These are phyloP conservation scores for Caenorhabditis sp. DNA, from an alignment of 2,888 invertebrate genomes.

Conservation along the genomic window DNA sequence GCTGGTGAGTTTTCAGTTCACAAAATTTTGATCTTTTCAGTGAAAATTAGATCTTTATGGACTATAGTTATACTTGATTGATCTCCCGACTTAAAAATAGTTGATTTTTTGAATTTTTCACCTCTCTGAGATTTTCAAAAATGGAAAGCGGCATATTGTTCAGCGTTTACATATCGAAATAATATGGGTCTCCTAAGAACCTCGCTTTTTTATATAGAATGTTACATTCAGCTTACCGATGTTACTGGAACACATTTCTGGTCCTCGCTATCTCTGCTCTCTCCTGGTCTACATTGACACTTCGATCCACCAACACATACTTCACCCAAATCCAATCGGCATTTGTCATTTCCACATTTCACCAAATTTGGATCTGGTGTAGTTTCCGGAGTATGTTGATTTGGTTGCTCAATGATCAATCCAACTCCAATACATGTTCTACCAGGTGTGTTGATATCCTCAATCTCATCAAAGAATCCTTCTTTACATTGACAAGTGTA, in stretches of 20 bases:
- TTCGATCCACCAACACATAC: conserved; percentile 62
- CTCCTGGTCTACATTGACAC: conserved; percentile 62
- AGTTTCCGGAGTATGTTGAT: conserved; percentile 39
- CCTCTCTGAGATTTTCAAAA: too few species aligned
- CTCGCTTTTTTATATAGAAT: too few species aligned
- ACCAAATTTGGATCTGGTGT: conserved; percentile 50
- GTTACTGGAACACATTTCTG: conserved; percentile 57
- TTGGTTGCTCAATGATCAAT: conserved; percentile 45
- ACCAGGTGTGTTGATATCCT: conserved; percentile 57
- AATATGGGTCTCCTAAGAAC: too few species aligned
- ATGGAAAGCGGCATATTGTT: not conserved
- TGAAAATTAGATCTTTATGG: too few species aligned
- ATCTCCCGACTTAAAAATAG: too few species aligned
- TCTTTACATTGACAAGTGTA: conserved; percentile 64
- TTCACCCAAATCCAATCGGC: conserved; percentile 51
- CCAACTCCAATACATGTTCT: conserved; percentile 60
- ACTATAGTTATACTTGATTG: too few species aligned
- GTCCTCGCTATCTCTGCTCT: conserved; percentile 43
- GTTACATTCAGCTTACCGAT: too few species aligned
- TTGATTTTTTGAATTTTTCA: too few species aligned
- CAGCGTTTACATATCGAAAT: not conserved
- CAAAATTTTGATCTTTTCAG: too few species aligned
- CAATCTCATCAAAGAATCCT: conserved; percentile 63
- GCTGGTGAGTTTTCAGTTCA: too few species aligned
- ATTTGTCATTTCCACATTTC: conserved; percentile 52